Conservation (phyloP, 2,797 vertebrate species). For the Bradypodion pumilum region DNA sequence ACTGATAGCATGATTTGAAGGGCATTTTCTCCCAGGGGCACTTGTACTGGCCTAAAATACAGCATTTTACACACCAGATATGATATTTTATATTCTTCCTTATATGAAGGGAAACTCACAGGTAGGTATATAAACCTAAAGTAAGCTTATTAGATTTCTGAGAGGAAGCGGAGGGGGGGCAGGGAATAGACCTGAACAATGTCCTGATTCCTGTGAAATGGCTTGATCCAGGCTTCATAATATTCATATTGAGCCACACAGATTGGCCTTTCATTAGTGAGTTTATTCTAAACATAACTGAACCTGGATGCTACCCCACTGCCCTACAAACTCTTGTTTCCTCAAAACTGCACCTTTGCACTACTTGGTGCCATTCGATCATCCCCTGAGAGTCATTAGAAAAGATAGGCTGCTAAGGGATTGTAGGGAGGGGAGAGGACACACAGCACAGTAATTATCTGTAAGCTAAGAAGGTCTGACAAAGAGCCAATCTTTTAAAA, state of each 20-base stretch:
- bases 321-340: too few relatives aligned
- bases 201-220: not conserved
- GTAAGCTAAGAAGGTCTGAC: not conserved
- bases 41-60: not conserved
- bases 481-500: not conserved
- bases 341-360: not conserved
- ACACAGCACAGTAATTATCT: not conserved
- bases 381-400: not conserved
- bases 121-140: not conserved
- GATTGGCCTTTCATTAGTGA: not conserved
- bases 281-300: not conserved
- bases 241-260: not conserved
- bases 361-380: not conserved
- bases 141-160: not conserved
- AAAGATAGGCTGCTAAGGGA: not conserved
- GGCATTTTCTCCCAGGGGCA: not conserved
- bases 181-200: not conserved
- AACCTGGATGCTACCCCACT: not conserved
- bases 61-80: not conserved
- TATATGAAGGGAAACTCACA: not conserved
- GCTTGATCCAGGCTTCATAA: not conserved
- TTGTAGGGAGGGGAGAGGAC: too few relatives aligned
- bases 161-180: not conserved
- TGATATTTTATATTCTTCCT: not conserved
- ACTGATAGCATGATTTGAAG: not conserved